Conservation (phyloP, 2,888 invertebrate species). For the Lasioglossum lativentre region DNA sequence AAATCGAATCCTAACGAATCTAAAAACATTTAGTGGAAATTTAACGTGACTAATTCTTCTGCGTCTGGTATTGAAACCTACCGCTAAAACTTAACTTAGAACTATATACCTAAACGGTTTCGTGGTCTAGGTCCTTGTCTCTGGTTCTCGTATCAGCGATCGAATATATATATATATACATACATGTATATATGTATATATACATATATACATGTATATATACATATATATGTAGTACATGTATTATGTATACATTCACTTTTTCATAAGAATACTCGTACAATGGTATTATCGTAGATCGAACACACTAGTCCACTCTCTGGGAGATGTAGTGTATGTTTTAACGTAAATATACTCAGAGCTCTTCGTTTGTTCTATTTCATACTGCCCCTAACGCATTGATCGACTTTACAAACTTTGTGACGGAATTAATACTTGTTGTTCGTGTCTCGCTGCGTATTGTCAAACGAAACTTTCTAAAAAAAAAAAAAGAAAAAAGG, state of each 20-base stretch:
- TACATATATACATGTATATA: too few species aligned
- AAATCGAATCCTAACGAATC: conserved; percentile 62
- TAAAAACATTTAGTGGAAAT: conserved; percentile 67
- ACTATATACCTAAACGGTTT: conserved; percentile 29
- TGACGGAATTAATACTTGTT: conserved; percentile 53
- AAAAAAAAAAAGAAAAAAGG: neutral
- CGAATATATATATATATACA: neutral
- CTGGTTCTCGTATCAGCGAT: neutral
- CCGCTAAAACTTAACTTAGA: conserved; percentile 58
- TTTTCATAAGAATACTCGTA: neutral
- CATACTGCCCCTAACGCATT: conserved; percentile 6
- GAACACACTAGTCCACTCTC: neutral
- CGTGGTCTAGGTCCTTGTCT: conserved; percentile 1
- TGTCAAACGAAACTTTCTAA: conserved; percentile 28
- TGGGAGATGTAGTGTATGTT: neutral
- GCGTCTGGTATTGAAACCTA: conserved; percentile 46
- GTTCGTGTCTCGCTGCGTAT: conserved; percentile 11
- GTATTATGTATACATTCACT: neutral
- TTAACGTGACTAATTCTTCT: conserved; percentile 57
- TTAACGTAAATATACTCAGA: neutral
- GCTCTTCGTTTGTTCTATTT: conserved; percentile 17
- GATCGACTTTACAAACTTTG: conserved; percentile 31
- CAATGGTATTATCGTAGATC: conserved; percentile 9
- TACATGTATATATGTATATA: too few species aligned
- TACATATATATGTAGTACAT: too few species aligned